phyloP scores from a whole-genome alignment of 2,797 vertebrate species.

The Cyprinodon diabolis region DNA sequence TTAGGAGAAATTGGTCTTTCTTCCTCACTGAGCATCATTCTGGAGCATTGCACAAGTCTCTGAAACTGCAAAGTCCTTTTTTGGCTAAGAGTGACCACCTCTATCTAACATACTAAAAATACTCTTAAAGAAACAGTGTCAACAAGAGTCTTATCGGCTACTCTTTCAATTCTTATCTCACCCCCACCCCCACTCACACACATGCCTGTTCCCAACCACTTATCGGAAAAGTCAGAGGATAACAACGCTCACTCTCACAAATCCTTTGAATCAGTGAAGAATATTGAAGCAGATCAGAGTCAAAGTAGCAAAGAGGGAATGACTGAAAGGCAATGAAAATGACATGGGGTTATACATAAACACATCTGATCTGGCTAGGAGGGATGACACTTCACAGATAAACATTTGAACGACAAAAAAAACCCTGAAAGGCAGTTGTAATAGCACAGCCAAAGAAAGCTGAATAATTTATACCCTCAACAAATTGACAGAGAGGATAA shows the following conservation, averaged over 20 bases:
- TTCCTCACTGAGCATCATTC: constrained; percentile 63
- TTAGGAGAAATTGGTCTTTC: constrained; percentile 21
- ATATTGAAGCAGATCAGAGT: constrained; percentile 67
- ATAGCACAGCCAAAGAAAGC: constrained; percentile 3
- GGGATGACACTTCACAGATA: constrained; percentile 18
- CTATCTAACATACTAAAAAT: constrained; percentile 83
- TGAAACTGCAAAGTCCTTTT: constrained; percentile 68
- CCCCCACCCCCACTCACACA: constrained; percentile 19
- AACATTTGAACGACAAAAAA: constrained; percentile 12
- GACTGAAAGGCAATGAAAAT: constrained; percentile 31
- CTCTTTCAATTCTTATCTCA: constrained; percentile 37
- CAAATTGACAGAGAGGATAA: constrained; percentile 11
- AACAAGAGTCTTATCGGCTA: constrained; percentile 33
- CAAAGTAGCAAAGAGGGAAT: constrained; percentile 23
- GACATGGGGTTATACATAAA: constrained; percentile 2
- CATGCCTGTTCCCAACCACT: constrained; percentile 37
- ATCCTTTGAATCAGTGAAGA: constrained; percentile 73
- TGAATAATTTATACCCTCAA: background rate
- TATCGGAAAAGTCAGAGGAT: constrained; percentile 61
- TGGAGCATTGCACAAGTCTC: constrained; percentile 60
- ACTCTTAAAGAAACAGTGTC: constrained; percentile 83
- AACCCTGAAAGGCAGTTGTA: constrained; percentile 8
- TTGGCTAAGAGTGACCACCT: constrained; percentile 79
- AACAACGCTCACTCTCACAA: constrained; percentile 62
- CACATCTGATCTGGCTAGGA: constrained; percentile 18